These are phyloP conservation scores for Megalops atlanticus DNA, from an alignment of 2,113 vertebrate genomes.

Conservation along the genomic window DNA sequence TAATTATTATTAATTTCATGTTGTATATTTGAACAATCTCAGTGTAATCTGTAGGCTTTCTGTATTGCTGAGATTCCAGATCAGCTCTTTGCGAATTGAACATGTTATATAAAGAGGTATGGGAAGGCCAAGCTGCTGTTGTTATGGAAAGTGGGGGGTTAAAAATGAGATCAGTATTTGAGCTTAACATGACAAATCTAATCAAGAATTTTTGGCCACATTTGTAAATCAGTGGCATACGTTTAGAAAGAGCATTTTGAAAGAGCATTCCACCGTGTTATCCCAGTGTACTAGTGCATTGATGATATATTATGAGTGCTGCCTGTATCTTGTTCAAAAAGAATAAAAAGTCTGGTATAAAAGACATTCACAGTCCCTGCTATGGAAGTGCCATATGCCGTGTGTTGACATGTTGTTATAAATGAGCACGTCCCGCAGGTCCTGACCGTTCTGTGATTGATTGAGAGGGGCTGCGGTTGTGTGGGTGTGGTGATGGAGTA, in stretches of 20 bases:
- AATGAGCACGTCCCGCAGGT: not conserved
- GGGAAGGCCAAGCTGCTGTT: no score
- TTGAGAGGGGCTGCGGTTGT: not conserved
- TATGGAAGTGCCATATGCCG: not conserved
- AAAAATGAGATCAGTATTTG: slow-evolving; percentile 14
- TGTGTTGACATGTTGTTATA: not conserved
- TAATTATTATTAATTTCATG: slow-evolving; percentile 12
- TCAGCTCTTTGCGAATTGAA: not conserved
- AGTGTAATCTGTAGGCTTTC: not conserved
- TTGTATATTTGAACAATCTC: not conserved
- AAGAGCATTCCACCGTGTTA: not conserved
- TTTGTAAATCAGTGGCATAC: not conserved
- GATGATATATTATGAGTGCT: not conserved
- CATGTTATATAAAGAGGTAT: not conserved
- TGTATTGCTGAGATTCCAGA: not conserved
- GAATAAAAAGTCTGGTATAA: not conserved
- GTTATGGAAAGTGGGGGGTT: not conserved
- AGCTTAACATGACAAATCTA: slow-evolving; percentile 43
- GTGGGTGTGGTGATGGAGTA: not conserved
- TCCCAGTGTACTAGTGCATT: not conserved
- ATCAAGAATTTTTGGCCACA: slow-evolving; percentile 37
- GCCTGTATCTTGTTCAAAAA: not conserved
- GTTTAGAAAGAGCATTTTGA: not conserved
- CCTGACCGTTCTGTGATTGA: not conserved
- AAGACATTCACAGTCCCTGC: not conserved